These are phyloP conservation scores for Cydia fagiglandana DNA, from an alignment of 1,140 invertebrate species.

Conservation along the genomic window DNA sequence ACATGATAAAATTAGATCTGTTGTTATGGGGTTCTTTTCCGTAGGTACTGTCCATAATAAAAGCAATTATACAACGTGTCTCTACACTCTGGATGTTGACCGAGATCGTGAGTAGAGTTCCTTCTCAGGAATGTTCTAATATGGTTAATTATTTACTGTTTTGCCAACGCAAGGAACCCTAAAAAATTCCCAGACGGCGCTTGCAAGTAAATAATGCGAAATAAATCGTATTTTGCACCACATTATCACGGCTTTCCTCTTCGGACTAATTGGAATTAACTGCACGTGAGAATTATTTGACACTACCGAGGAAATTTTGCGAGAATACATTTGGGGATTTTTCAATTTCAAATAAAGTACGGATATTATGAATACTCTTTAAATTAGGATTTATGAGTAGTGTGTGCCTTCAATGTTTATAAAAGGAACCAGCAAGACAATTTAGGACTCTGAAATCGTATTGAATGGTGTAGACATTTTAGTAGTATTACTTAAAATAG, in stretches of 20 bases:
- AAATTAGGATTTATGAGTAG: neutral
- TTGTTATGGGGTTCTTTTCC: too few species aligned
- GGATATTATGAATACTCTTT: neutral
- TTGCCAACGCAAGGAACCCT: neutral
- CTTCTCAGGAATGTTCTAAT: too few species aligned
- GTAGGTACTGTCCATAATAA: too few species aligned
- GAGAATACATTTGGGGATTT: neutral
- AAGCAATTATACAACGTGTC: too few species aligned
- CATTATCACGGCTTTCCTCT: neutral
- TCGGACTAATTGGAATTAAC: constrained; percentile 21
- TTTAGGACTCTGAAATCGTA: too few species aligned
- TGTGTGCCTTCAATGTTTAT: too few species aligned
- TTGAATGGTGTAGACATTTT: too few species aligned
- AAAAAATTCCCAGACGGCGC: constrained; percentile 31
- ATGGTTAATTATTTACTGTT: neutral
- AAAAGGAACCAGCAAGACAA: too few species aligned
- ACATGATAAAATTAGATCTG: too few species aligned
- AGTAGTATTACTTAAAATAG: too few species aligned
- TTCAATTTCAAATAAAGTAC: neutral
- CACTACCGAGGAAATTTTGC: neutral
- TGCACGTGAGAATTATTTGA: constrained; percentile 23
- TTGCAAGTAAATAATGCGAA: neutral
- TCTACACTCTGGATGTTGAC: too few species aligned
- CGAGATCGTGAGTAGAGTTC: too few species aligned
- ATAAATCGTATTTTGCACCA: constrained; percentile 12